Evolutionary conservation across 2,888 invertebrate species (phyloP), one percentile per base, ranked within the genome.

Genomic region (Oxycera nigricornis): DNA sequence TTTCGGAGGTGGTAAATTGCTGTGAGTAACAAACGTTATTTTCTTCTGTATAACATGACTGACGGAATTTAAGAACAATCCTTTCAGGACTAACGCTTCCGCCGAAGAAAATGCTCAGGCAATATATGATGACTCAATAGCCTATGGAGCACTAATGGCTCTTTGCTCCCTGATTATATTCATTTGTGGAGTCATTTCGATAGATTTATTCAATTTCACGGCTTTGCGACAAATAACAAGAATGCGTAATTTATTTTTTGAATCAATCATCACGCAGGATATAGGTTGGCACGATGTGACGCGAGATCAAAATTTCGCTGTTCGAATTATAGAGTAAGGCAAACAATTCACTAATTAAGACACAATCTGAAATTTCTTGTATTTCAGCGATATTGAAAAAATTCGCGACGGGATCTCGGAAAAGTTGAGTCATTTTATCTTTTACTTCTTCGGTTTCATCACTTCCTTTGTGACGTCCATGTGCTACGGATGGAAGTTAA

Each of bases 351-450:
- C 9, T 41, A 22, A 3, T 0, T 11, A 50, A 50, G 17, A 7
- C 35, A 35, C 6, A n/a, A 50, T 4, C 17, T 6, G 50, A 50
- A 50, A 1, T 9, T 39, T 39, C 39, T 39, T 2, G 2, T 4
- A 11, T 55, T 55, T 55, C 81, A 92, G 93, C 82, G 92, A 92
- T 81, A 86, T 93, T 78, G 91, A 91, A 78, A 92, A 92, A 82
- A 90, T 93, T 80, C 91, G 93, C 77, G 92, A 92, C 78, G 94
- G 94, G 1, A 92, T 94, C 11, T 92, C 93, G 0, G 94, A 94
- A 83, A 94, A 95, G 85, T 87, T 94, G 20, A 90, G 92, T 0
- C 90, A 92, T 81, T 89, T 93, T 79, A 83, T 91, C 0, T 30
- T 31, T 30, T 87, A 92, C 77, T 85, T 90, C 77, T 88, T 90